Evolutionary conservation across 1,140 invertebrate genomes (phyloP).

Genomic region (Holotrichia oblita): DNA sequence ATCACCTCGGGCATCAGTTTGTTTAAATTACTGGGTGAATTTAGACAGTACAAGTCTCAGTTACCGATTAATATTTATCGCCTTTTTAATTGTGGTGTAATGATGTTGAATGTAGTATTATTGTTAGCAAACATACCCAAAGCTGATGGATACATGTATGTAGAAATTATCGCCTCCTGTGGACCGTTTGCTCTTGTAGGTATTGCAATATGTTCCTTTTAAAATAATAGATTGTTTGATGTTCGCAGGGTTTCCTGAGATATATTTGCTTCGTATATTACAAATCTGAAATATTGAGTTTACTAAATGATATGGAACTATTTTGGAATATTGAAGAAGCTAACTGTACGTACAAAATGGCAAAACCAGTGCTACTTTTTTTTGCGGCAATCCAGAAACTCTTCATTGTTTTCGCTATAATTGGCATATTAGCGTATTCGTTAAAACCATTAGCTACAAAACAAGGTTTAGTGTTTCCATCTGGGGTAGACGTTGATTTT

Average conservation of each 20-base stretch:
- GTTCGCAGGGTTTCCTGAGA: not conserved
- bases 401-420: not conserved
- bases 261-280: not conserved
- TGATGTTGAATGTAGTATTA: not conserved
- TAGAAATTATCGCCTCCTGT: not conserved
- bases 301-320: not conserved
- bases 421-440: not conserved
- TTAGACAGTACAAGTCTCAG: too few relatives aligned
- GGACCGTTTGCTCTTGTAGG: not conserved
- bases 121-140: not conserved
- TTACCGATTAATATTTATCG: too few relatives aligned
- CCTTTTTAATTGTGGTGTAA: not conserved
- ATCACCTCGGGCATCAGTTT: too few relatives aligned
- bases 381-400: too few relatives aligned
- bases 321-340: not conserved
- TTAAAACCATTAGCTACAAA: not conserved
- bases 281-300: not conserved
- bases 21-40: too few relatives aligned
- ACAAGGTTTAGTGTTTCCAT: not conserved
- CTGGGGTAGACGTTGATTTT: not conserved
- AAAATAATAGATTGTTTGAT: not conserved
- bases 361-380: not conserved
- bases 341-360: not conserved
- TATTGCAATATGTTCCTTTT: not conserved
- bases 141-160: not conserved